Evolutionary conservation across 2,113 vertebrate genomes (phyloP), one percentile per base, ranked within the genome.

Genomic region (Miniopterus natalensis): DNA sequence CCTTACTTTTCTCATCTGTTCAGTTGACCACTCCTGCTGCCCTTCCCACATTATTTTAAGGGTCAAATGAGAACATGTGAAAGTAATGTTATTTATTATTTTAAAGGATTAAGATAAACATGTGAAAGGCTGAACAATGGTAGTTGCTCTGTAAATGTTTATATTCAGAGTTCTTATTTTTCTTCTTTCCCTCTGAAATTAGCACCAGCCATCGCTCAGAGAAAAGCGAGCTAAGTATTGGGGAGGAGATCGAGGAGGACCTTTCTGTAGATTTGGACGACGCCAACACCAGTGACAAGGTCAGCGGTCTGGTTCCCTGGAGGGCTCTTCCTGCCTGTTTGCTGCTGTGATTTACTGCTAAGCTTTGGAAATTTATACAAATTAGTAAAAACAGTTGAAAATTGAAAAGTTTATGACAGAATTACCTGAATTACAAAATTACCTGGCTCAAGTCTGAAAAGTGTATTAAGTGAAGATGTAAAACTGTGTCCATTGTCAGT

Each of bases 231-330:
- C 93, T 99, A 53, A 99, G 99, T 80, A 99, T 99, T 57, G 99
- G 99, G 1, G 99, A 99, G 97, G 99, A 99, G 97, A 99, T 99
- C 40, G 99, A 99, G 45, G 98, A 98, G 63, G 99, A 99, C 55
- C 98, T 99, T 29, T 99, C 99, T 68, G 98, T 99, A 65, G 99
- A 99, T 20, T 98, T 98, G 17, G 99, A 99, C 0, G 99, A 99
- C 68, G 95, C 98, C 45, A 98, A 97, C 80, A 81, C 96, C 97
- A 99, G 99, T 78, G 98, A 99, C 83, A 99, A 99, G 98, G 99
- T 99, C 98, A 47, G 97, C 36, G 29, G 0, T 1, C 8, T 36
- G 36, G 36, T 36, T 36, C 36, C 36, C 36, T 36, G 36, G 36
- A 36, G 36, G 47, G 40, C n/a, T 6, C 0, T 45, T 7, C 17